These are phyloP conservation scores for Chironomus tentans DNA, from an alignment of 2,888 invertebrate genomes.

Conservation along the genomic window DNA sequence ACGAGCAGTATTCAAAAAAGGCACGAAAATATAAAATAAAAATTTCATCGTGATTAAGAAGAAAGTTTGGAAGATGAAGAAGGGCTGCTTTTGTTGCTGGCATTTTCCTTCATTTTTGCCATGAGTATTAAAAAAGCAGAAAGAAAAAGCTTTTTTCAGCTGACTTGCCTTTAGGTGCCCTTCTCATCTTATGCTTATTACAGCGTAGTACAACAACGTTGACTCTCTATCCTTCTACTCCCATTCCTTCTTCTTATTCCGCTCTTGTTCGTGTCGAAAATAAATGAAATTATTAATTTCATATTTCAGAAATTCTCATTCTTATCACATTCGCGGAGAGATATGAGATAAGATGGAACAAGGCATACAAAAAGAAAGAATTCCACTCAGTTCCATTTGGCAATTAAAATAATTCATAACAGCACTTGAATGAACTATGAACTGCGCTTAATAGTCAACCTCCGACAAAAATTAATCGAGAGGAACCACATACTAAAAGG, in stretches of 20 bases:
- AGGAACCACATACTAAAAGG: not conserved
- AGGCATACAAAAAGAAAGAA: not conserved
- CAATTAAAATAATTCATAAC: not conserved
- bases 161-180: not conserved
- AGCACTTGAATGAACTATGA: not conserved
- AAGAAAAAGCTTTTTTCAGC: not conserved
- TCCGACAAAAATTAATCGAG: not conserved
- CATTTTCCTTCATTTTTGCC: not conserved
- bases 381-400: not conserved
- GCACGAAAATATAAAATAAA: too few species aligned
- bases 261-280: not conserved
- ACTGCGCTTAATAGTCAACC: not conserved
- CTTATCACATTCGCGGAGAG: not conserved
- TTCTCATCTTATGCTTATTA: not conserved
- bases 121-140: not conserved
- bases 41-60: too few species aligned
- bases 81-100: not conserved
- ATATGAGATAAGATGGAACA: not conserved
- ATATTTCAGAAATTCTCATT: not conserved
- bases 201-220: not conserved
- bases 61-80: too few species aligned
- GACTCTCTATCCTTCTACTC: not conserved
- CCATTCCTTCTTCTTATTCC: too few species aligned
- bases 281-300: constrained; percentile 7
- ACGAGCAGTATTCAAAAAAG: too few species aligned